phyloP scores from a whole-genome alignment of 2,888 invertebrate species.

The Copidosoma aretas region DNA sequence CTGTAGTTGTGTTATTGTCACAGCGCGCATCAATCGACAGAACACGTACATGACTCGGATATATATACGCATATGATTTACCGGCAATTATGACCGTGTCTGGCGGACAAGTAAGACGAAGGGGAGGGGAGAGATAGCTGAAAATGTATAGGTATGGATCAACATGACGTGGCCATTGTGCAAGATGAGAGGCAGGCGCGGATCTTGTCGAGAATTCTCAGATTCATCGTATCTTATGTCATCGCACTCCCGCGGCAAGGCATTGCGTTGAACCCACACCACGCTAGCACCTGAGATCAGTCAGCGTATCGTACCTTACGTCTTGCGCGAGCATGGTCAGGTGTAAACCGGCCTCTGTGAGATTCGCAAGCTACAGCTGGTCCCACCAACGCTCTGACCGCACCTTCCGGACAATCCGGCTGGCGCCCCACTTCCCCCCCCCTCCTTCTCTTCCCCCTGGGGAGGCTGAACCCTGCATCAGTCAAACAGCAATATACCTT shows the following conservation, averaged over 20 bases:
- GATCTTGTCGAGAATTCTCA: constrained; percentile 4
- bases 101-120: too few relatives aligned
- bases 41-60: too few relatives aligned
- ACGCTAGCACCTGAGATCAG: not conserved
- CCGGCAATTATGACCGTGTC: too few relatives aligned
- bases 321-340: constrained; percentile 29
- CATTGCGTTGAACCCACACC: not conserved
- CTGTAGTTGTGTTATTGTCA: too few relatives aligned
- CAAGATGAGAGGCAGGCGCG: too few relatives aligned
- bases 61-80: too few relatives aligned
- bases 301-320: not conserved
- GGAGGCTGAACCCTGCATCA: not conserved
- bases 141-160: not conserved
- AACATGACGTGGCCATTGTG: too few relatives aligned
- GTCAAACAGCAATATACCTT: too few relatives aligned
- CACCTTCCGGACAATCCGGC: constrained; percentile 60
- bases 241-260: not conserved
- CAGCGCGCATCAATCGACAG: too few relatives aligned
- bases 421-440: constrained; percentile 37
- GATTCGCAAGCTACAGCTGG: constrained; percentile 59
- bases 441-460: constrained; percentile 23
- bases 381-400: constrained; percentile 61
- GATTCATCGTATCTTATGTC: constrained; percentile 31
- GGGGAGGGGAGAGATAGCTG: not conserved
- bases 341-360: constrained; percentile 63